A percentile compares a stretch with the other conserved stretches of the same genome.
phyloP scores from a whole-genome alignment of 1,140 invertebrate genomes.

The Gerris buenoi region DNA sequence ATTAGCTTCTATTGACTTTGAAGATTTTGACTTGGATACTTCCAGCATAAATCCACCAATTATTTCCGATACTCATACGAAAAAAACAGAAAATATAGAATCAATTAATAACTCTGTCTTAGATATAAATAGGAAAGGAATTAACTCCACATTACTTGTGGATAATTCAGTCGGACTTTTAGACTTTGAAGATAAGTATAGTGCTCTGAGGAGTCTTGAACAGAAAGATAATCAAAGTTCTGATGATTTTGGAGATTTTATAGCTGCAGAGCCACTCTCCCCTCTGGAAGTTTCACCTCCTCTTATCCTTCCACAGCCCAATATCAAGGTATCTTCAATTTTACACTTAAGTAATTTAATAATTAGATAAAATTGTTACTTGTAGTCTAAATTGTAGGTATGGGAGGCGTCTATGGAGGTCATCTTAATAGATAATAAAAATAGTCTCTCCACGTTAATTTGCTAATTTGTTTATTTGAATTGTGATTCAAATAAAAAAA shows the following conservation, averaged over 20 bases:
- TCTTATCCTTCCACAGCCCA: background rate
- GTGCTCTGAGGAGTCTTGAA: conserved; percentile 3
- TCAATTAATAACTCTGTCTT: background rate
- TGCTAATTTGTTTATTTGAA: too few species aligned
- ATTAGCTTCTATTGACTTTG: background rate
- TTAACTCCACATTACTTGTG: background rate
- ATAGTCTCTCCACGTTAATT: too few species aligned
- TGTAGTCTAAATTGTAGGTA: too few species aligned
- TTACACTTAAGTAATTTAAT: too few species aligned
- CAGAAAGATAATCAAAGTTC: conserved; percentile 3
- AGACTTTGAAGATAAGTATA: conserved; percentile 7
- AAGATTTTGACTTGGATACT: background rate
- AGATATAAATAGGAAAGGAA: too few species aligned
- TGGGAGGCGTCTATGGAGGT: too few species aligned
- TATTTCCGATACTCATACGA: too few species aligned
- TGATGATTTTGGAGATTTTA: conserved; percentile 44
- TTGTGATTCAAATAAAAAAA: too few species aligned
- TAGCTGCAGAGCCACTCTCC: conserved; percentile 29
- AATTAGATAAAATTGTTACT: too few species aligned
- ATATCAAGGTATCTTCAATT: conserved; percentile 12
- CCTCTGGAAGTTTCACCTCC: background rate
- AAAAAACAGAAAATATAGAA: background rate
- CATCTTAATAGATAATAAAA: too few species aligned
- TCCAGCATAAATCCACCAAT: too few species aligned
- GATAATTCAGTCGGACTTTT: background rate